Percentiles rank a stretch among this genome's conserved stretches.
Evolutionary conservation across 2,797 vertebrate genomes (phyloP).

Genomic region (Percopsis omiscomaycus): DNA sequence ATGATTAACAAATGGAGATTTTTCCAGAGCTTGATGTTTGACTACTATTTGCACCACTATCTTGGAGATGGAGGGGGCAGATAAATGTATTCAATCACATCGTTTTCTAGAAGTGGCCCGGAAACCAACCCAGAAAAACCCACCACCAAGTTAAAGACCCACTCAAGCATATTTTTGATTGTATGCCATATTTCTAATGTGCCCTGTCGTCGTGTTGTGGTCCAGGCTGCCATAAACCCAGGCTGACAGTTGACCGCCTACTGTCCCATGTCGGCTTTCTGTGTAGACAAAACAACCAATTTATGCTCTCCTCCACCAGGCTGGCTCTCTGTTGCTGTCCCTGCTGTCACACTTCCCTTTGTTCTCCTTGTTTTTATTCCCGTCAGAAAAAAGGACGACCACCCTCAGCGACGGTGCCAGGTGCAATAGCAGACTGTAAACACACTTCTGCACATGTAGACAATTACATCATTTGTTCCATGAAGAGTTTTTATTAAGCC

Average conservation of each 20-base stretch:
- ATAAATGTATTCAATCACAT: slow-evolving; percentile 50
- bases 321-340: slow-evolving; percentile 45
- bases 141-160: background rate
- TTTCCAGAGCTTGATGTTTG: slow-evolving; percentile 16
- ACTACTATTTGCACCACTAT: slow-evolving; percentile 31
- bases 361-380: slow-evolving; percentile 17
- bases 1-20: slow-evolving; percentile 15
- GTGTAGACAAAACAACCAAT: slow-evolving; percentile 29
- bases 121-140: slow-evolving; percentile 27
- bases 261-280: slow-evolving; percentile 24
- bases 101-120: slow-evolving; percentile 23
- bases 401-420: slow-evolving; percentile 30
- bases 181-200: background rate
- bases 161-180: background rate
- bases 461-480: slow-evolving; percentile 68
- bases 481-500: slow-evolving; percentile 45
- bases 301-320: slow-evolving; percentile 38
- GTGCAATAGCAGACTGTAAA: slow-evolving; percentile 53
- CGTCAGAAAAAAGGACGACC: slow-evolving; percentile 27
- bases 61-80: slow-evolving; percentile 53
- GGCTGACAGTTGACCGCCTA: slow-evolving; percentile 15
- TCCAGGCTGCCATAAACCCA: background rate
- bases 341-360: slow-evolving; percentile 42
- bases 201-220: slow-evolving; percentile 6
- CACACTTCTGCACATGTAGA: slow-evolving; percentile 54